phyloP scores from a whole-genome alignment of 2,113 vertebrate genomes.

The Bos indicus region DNA sequence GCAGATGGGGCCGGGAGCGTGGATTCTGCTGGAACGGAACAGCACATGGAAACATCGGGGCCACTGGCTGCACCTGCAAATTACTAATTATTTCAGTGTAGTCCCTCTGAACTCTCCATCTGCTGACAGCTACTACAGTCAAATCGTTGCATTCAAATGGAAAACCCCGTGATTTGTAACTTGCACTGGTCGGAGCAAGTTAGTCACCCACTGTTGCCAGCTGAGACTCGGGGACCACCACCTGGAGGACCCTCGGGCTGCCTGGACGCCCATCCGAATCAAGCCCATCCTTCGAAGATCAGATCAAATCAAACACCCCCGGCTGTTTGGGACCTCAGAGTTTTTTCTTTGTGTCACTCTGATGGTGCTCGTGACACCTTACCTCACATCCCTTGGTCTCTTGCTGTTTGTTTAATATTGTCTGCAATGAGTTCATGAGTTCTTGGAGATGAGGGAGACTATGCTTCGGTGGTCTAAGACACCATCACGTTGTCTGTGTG shows the following conservation, averaged over 20 bases:
- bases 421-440: background rate
- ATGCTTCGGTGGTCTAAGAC: background rate
- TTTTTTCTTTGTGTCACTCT: background rate
- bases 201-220: background rate
- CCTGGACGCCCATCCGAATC: background rate
- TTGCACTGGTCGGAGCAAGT: background rate
- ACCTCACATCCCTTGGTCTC: background rate
- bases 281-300: background rate
- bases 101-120: slow-evolving; percentile 44
- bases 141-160: background rate
- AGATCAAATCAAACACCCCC: background rate
- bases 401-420: background rate
- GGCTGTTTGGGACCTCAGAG: background rate
- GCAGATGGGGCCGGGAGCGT: background rate
- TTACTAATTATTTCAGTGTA: background rate
- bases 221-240: background rate
- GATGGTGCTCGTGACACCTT: accelerated
- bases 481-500: accelerated
- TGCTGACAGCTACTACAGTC: slow-evolving; percentile 23
- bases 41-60: background rate
- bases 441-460: background rate
- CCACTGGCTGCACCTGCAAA: background rate
- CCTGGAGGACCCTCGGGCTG: background rate
- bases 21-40: background rate
- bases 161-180: slow-evolving; percentile 46